Conservation (phyloP, 1,140 invertebrate species). For the Ruditapes philippinarum region DNA sequence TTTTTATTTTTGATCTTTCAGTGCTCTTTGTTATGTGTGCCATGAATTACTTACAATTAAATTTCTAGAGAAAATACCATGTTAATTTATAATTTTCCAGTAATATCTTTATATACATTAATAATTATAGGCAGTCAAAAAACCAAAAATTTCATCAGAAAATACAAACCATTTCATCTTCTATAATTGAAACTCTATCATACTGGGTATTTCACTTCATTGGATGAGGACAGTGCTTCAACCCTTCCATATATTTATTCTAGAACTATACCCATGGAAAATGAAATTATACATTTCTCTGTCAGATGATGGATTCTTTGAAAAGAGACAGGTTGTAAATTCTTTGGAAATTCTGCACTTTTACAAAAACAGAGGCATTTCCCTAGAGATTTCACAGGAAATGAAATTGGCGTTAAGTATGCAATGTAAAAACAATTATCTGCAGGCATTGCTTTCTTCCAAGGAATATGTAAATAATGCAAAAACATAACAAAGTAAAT, state of each 20-base stretch:
- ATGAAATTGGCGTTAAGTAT: slow-evolving; percentile 6
- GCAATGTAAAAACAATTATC: slow-evolving; percentile 26
- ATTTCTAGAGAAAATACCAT: not conserved
- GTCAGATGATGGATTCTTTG: not conserved
- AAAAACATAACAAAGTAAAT: not conserved
- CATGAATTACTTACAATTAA: not conserved
- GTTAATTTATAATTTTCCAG: not conserved
- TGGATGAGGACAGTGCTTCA: not conserved
- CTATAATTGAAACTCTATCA: too few species aligned
- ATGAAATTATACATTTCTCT: too few species aligned
- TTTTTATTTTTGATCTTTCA: too few species aligned
- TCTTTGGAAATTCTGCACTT: slow-evolving; percentile 3
- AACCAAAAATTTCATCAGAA: not conserved
- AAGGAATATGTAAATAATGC: slow-evolving; percentile 12
- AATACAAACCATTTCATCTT: not conserved
- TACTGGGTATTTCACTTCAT: too few species aligned
- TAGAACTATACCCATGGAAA: too few species aligned
- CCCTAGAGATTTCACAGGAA: slow-evolving; percentile 17
- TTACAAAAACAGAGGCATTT: not conserved
- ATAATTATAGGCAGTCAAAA: not conserved
- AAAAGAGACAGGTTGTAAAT: not conserved
- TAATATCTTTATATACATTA: not conserved
- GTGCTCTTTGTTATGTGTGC: not conserved
- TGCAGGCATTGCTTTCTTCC: not conserved
- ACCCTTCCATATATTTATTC: too few species aligned